Evolutionary conservation across 1,140 invertebrate species (phyloP).

Genomic region (Steinernema khuongi): DNA sequence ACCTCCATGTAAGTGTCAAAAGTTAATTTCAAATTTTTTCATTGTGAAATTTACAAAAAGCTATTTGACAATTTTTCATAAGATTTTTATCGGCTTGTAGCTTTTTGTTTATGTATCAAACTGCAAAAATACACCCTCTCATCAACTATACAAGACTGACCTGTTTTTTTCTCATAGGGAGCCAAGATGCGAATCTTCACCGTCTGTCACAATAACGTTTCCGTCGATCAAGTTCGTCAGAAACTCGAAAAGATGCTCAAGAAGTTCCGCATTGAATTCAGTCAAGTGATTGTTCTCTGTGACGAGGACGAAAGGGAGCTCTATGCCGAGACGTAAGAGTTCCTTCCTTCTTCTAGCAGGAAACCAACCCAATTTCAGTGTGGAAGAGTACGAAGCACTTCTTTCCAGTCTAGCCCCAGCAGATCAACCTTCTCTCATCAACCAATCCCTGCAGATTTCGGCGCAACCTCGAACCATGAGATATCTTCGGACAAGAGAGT

Average conservation of each 20-base stretch:
- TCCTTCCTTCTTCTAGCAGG: background rate
- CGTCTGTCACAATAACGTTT: slow-evolving; percentile 79
- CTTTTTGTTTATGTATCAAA: background rate
- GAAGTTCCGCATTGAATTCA: slow-evolving; percentile 91
- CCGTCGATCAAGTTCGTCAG: slow-evolving; percentile 71
- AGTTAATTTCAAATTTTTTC: background rate
- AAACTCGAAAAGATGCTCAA: slow-evolving; percentile 82
- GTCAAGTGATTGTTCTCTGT: slow-evolving; percentile 72
- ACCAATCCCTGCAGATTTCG: slow-evolving; percentile 7
- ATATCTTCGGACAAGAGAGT: slow-evolving; percentile 24
- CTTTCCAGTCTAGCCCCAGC: background rate
- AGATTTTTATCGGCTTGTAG: background rate
- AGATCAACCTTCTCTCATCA: slow-evolving; percentile 11
- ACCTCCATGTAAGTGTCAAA: slow-evolving; percentile 20
- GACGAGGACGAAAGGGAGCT: slow-evolving; percentile 21
- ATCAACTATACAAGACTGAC: background rate
- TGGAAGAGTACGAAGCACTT: background rate
- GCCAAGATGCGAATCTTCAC: slow-evolving; percentile 84
- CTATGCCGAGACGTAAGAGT: slow-evolving; percentile 22
- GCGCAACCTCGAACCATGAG: slow-evolving; percentile 22
- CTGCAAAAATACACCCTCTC: background rate
- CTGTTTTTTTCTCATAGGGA: slow-evolving; percentile 29
- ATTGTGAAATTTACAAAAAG: background rate
- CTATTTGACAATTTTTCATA: background rate
- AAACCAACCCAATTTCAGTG: background rate